A percentile compares a stretch with the other conserved stretches of the same genome.
Conservation (phyloP, 2,888 invertebrate species). For the Dicyrtoma fusca region DNA sequence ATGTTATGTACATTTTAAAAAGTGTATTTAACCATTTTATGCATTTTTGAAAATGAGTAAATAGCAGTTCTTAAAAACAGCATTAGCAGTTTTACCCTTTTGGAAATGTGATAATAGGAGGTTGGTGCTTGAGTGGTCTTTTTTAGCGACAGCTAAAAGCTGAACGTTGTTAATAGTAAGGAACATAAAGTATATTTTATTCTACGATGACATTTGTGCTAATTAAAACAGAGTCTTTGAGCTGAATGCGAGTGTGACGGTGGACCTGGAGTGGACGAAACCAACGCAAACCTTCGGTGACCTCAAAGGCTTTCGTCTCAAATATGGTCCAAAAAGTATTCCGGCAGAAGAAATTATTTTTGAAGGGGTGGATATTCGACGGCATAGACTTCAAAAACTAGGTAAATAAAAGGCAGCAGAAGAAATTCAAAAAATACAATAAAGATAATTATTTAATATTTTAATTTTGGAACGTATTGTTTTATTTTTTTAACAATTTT, state of each 20-base stretch:
- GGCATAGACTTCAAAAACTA: conserved; percentile 54
- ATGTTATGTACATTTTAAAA: too few species aligned
- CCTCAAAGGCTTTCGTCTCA: conserved; percentile 80
- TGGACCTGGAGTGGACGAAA: conserved; percentile 89
- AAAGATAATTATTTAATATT: not conserved
- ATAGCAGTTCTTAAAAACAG: too few species aligned
- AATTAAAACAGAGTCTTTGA: conserved; percentile 70
- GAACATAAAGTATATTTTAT: not conserved
- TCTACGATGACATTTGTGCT: not conserved
- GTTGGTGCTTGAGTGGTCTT: too few species aligned
- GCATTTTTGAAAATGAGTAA: too few species aligned
- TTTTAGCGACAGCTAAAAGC: not conserved
- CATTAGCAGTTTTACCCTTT: too few species aligned
- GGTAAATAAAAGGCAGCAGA: conserved; percentile 47
- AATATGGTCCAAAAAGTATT: conserved; percentile 71
- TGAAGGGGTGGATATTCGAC: conserved; percentile 52
- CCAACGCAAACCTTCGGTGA: conserved; percentile 89
- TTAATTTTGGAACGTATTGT: too few species aligned
- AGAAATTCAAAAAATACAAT: too few species aligned
- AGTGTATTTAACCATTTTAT: too few species aligned
- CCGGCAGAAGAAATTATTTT: conserved; percentile 52
- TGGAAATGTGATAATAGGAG: too few species aligned
- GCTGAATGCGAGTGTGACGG: conserved; percentile 82
- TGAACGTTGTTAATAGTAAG: conserved; percentile 6
- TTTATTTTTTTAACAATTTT: not conserved